Evolutionary conservation across 2,888 invertebrate species (phyloP).

Genomic region (Melinopterus prodromus): DNA sequence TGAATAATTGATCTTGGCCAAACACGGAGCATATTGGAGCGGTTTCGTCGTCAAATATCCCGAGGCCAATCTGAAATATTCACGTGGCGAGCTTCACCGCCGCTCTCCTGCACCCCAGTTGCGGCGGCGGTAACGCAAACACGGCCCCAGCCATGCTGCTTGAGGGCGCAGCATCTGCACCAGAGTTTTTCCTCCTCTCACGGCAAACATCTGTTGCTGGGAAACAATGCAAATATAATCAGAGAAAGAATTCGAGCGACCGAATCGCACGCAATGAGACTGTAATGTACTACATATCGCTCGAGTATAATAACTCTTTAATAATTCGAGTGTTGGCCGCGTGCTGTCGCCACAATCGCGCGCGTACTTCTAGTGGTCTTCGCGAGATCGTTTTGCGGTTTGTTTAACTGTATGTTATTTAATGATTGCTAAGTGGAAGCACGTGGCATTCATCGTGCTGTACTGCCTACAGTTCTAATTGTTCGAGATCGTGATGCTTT

Average conservation of each 20-base stretch:
- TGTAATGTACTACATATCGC: not conserved
- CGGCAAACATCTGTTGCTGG: not conserved
- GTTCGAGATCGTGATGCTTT: not conserved
- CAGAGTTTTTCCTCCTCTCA: not conserved
- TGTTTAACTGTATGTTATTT: constrained; percentile 4
- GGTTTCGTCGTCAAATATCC: constrained; percentile 40
- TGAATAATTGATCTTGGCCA: constrained; percentile 38
- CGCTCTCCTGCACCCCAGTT: not conserved
- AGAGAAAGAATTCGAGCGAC: not conserved
- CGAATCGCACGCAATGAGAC: not conserved
- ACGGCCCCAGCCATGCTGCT: not conserved
- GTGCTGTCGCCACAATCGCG: not conserved
- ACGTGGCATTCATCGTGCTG: not conserved
- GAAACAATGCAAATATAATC: not conserved
- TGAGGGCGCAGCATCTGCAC: not conserved
- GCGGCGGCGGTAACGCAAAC: not conserved
- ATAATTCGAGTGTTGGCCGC: not conserved
- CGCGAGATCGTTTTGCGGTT: constrained; percentile 4
- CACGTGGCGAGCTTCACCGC: constrained; percentile 20
- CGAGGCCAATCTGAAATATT: constrained; percentile 36
- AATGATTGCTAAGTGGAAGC: not conserved
- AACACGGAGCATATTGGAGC: constrained; percentile 41
- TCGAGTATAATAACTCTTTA: not conserved
- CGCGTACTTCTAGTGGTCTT: not conserved
- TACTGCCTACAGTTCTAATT: not conserved